Conservation (phyloP, 1,140 invertebrate genomes). For the Rhysida immarginata region DNA sequence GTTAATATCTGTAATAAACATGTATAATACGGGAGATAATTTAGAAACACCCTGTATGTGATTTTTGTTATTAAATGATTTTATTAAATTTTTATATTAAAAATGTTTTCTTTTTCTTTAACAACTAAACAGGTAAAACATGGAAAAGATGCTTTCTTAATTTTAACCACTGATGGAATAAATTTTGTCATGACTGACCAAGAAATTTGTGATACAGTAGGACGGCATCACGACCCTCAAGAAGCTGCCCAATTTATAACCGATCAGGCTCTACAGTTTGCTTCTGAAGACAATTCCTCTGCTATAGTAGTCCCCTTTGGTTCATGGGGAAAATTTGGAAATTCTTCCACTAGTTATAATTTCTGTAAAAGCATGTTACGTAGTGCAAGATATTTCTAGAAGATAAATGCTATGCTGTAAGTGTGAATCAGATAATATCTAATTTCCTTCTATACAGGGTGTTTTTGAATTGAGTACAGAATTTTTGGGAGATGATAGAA, state of each 20-base stretch:
- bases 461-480: no score
- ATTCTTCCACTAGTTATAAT: background rate
- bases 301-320: conserved; percentile 38
- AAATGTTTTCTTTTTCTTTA: no score
- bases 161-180: conserved; percentile 39
- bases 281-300: conserved; percentile 40
- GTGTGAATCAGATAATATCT: no score
- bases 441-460: no score
- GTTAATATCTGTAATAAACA: no score
- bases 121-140: conserved; percentile 41
- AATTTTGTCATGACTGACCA: conserved; percentile 36
- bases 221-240: conserved; percentile 30
- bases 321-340: conserved; percentile 36
- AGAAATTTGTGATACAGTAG: conserved; percentile 36
- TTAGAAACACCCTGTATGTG: no score
- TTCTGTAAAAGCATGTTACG: conserved; percentile 6
- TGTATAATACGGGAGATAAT: no score
- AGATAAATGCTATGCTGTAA: no score
- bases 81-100: no score
- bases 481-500: no score
- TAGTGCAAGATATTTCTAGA: conserved; percentile 6
- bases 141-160: conserved; percentile 37
- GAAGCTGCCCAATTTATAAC: conserved; percentile 35
- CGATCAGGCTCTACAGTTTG: conserved; percentile 38
- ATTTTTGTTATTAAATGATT: no score